phyloP scores from a whole-genome alignment of 2,113 vertebrate species.

The Alexandromys fortis region DNA sequence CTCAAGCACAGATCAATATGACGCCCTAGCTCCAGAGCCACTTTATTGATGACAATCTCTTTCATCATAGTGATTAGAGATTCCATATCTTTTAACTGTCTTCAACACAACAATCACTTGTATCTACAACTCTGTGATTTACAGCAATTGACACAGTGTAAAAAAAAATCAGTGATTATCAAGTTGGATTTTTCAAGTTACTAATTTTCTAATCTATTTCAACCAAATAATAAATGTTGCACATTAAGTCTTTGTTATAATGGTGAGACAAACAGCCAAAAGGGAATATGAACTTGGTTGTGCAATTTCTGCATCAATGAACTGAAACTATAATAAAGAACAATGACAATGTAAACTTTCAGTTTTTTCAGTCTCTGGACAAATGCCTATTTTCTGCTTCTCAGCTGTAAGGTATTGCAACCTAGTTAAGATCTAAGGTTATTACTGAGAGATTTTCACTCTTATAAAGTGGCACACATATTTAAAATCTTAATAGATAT shows the following conservation, averaged over 20 bases:
- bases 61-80: conserved; percentile 80
- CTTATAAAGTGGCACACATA: background rate
- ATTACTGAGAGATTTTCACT: background rate
- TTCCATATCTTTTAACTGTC: conserved; percentile 82
- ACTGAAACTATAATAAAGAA: background rate
- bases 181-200: conserved; percentile 76
- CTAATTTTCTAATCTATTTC: conserved; percentile 66
- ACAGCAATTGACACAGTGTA: conserved; percentile 77
- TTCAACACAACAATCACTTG: conserved; percentile 81
- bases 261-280: conserved; percentile 66
- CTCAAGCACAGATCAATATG: conserved; percentile 71
- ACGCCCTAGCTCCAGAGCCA: conserved; percentile 61
- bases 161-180: conserved; percentile 78
- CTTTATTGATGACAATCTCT: conserved; percentile 82
- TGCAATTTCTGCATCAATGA: conserved; percentile 43
- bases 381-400: background rate
- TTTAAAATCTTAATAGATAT: background rate
- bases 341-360: conserved; percentile 13
- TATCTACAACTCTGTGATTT: conserved; percentile 79
- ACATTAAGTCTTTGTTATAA: conserved; percentile 60
- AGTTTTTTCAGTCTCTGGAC: background rate
- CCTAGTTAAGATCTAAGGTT: background rate
- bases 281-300: conserved; percentile 66
- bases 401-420: background rate
- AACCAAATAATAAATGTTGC: conserved; percentile 64